Evolutionary conservation across 2,797 vertebrate genomes (phyloP).

Genomic region (Myoxocephalus aenaeus): DNA sequence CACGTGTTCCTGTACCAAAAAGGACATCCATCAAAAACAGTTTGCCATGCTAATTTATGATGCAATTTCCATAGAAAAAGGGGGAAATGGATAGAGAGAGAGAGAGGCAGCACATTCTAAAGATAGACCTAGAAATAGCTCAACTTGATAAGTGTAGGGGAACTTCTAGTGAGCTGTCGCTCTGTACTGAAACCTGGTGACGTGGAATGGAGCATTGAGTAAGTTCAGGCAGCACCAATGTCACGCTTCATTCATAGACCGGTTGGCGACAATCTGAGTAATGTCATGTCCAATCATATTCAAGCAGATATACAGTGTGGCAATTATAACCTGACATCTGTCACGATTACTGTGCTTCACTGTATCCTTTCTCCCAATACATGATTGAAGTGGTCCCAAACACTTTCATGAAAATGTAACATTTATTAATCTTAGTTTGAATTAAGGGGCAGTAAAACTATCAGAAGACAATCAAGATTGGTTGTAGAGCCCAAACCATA

Average conservation of each 20-base stretch:
- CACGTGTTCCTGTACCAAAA: neutral
- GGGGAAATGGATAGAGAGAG: neutral
- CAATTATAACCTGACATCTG: neutral
- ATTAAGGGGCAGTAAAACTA: neutral
- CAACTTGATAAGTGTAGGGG: neutral
- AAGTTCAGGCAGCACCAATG: neutral
- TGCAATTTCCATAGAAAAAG: neutral
- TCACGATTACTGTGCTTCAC: neutral
- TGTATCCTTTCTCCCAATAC: neutral
- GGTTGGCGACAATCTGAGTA: neutral
- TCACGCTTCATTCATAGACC: neutral
- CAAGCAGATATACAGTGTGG: neutral
- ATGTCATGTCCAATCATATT: slow-evolving; percentile 5
- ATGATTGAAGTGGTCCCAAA: neutral
- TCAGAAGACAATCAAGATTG: neutral
- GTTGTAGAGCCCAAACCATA: neutral
- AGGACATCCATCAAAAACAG: neutral
- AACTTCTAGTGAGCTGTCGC: slow-evolving; percentile 17
- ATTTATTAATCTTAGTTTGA: neutral
- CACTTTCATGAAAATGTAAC: neutral
- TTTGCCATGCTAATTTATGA: neutral
- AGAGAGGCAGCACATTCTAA: neutral
- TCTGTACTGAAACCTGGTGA: slow-evolving; percentile 9
- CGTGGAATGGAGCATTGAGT: slow-evolving; percentile 11
- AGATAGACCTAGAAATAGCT: neutral